Conservation (phyloP, 37 sponge, comb jelly and placozoan species). For the Diacarnus erythraeanus region DNA sequence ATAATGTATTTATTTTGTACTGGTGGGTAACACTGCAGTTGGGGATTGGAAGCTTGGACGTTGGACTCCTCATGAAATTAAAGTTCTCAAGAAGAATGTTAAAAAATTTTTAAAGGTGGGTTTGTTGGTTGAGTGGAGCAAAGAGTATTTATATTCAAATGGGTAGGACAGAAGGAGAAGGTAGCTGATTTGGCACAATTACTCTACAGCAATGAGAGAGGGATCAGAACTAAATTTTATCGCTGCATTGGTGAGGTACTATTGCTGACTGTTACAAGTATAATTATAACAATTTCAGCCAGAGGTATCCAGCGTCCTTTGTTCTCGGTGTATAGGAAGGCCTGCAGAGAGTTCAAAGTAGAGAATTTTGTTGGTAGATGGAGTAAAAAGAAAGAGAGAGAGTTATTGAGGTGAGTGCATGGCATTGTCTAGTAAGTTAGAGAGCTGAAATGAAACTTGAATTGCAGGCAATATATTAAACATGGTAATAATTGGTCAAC, state of each 20-base stretch:
- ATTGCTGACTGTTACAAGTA: too few relatives aligned
- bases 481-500: conserved; percentile 62
- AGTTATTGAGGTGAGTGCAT: neutral
- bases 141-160: too few relatives aligned
- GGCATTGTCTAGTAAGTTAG: too few relatives aligned
- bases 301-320: conserved; percentile 46
- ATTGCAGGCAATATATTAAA: conserved; percentile 24
- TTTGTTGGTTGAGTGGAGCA: neutral
- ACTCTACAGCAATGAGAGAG: neutral
- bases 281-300: neutral
- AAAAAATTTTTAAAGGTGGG: conserved; percentile 13
- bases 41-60: conserved; percentile 19
- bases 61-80: conserved; percentile 19
- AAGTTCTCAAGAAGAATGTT: conserved; percentile 16
- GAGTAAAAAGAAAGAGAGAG: neutral
- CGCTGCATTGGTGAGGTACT: conserved; percentile 18
- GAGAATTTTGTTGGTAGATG: conserved; percentile 56
- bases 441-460: too few relatives aligned
- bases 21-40: too few relatives aligned
- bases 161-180: neutral
- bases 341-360: conserved; percentile 33
- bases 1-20: neutral
- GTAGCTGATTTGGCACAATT: neutral
- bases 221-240: neutral
- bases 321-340: conserved; percentile 52